Base-by-base conservation (phyloP, 2,797 vertebrate genomes). In the Crenichthys baileyi region DNA sequence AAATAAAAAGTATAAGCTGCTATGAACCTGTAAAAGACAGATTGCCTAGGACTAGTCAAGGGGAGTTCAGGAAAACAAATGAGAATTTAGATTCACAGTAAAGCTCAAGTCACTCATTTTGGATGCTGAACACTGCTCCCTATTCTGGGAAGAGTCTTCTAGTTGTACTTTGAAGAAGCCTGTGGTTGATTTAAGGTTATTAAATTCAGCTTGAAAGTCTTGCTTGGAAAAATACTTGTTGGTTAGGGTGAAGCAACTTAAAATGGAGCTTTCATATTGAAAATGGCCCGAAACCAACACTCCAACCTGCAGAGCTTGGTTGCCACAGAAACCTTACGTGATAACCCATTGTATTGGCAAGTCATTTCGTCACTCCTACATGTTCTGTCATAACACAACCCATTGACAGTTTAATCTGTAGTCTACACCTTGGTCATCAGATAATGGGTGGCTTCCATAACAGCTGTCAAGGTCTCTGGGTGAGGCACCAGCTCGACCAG, bases 401-500 rank as follows among this genome's bases (percentile, higher is more conserved):
- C 9, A 1, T 3, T 22, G 8, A 60, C 60, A 39, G 12, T 2
- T 22, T 11, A 6, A 81, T 74, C 7, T 68, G 24, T 0, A 1
- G 18, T 11, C 4, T 46, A 80, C 83, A 94, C 93, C 92, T 94
- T 95, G 80, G 88, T 97, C 98, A 99, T 98, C 78, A 99, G 88
- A 67, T 93, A 76, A 0, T 97, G 93, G 7, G 97, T 95, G 87
- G 82, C 87, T 77, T 98, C 97, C 94, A 97, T 86, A 0, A 96
- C 96, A 1, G 79, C 78, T 0, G 93, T 72, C 55, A 93, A 85
- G 0, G 97, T 99, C 89, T 98, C 95, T 1, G 97, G 97, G 93
- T 99, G 98, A 83, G 98, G 98, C 58, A 99, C 96, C 92, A 99
- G 95, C 95, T 99, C 98, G 85, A 99, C 97, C 94, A 99, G 91